A percentile compares a stretch with the other conserved stretches of the same genome.
Evolutionary conservation across 2,888 invertebrate species (phyloP).

Genomic region (Lagria hirta): DNA sequence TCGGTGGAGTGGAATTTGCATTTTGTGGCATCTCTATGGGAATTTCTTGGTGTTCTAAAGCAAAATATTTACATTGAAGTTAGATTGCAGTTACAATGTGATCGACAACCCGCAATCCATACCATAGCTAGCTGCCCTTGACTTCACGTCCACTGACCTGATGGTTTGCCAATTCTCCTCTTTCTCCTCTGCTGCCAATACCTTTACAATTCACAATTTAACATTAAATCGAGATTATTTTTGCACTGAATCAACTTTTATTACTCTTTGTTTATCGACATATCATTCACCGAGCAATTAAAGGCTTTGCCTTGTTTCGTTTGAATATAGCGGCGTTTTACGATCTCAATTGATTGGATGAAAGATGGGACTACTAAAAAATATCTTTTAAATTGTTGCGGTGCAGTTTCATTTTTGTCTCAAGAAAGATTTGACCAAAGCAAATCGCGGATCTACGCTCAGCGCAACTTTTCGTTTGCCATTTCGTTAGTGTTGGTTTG

Average conservation of each 20-base stretch:
- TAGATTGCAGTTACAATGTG: constrained; percentile 41
- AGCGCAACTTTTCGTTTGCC: constrained; percentile 31
- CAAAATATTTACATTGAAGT: constrained; percentile 29
- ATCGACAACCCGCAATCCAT: constrained; percentile 45
- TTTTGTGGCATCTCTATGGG: constrained; percentile 12
- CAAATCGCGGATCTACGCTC: constrained; percentile 29
- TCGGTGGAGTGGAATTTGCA: constrained; percentile 5
- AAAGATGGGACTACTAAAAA: too few species aligned
- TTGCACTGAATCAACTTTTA: constrained; percentile 22
- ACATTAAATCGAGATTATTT: constrained; percentile 25
- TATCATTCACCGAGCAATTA: constrained; percentile 18
- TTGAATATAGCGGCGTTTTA: too few species aligned
- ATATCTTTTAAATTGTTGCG: too few species aligned
- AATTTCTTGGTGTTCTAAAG: constrained; percentile 6
- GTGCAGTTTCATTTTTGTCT: constrained; percentile 5
- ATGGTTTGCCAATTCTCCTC: constrained; percentile 45
- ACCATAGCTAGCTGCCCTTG: constrained; percentile 51
- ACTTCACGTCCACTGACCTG: constrained; percentile 55
- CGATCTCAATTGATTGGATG: constrained; percentile 3
- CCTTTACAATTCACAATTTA: constrained; percentile 27
- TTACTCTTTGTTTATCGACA: constrained; percentile 6
- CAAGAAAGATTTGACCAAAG: constrained; percentile 21
- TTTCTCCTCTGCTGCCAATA: constrained; percentile 33
- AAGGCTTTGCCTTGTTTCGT: constrained; percentile 5
- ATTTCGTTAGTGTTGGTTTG: constrained; percentile 32